phyloP scores from a whole-genome alignment of 2,113 vertebrate genomes.

The Microtus richardsoni region DNA sequence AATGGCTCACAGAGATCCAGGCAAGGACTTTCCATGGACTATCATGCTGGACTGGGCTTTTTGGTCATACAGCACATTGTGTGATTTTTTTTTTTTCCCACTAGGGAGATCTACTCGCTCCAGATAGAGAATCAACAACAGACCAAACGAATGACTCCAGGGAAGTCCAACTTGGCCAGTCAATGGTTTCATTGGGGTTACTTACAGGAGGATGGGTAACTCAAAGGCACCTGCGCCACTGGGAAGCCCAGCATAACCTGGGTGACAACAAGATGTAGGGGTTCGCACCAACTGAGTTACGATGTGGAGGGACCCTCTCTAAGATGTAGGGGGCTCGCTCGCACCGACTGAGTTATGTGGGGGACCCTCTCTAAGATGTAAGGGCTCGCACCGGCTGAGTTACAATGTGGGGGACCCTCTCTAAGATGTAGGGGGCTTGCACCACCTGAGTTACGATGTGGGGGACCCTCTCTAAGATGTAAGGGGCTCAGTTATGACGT shows the following conservation, averaged over 20 bases:
- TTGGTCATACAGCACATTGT: background rate
- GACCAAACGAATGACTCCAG: background rate
- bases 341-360: no score
- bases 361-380: no score
- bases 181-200: background rate
- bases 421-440: no score
- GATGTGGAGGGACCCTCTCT: no score
- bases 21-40: background rate
- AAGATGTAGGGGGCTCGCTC: no score
- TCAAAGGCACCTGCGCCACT: background rate
- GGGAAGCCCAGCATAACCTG: background rate
- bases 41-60: background rate
- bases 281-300: no score
- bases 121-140: background rate
- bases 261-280: no score
- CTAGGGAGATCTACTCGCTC: background rate
- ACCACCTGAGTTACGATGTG: no score
- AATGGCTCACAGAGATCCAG: background rate
- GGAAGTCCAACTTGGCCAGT: background rate
- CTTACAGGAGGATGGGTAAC: background rate
- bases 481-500: no score
- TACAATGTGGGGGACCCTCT: no score
- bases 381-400: no score
- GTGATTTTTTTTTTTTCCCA: background rate
- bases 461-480: background rate